Conservation (phyloP, 2,888 invertebrate genomes). For the Drosophila prostipennis region DNA sequence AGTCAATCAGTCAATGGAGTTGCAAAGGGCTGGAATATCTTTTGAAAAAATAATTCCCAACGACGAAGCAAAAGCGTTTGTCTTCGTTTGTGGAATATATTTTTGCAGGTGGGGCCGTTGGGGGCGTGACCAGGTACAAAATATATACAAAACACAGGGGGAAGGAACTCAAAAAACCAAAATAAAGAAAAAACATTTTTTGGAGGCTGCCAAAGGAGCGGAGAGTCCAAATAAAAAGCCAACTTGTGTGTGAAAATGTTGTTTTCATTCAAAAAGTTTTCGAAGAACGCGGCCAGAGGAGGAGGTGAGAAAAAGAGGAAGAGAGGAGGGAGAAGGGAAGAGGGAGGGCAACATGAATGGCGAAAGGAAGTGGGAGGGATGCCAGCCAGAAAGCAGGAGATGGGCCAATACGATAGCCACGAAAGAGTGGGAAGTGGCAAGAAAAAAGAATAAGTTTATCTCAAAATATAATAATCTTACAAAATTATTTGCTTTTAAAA, state of each 20-base stretch:
- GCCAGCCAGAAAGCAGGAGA: neutral
- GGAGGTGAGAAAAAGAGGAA: conserved; percentile 3
- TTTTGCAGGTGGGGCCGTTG: conserved; percentile 36
- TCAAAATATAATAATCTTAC: neutral
- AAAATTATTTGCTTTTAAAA: no score
- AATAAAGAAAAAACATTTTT: conserved; percentile 1
- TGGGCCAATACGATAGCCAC: neutral
- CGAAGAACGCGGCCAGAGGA: conserved; percentile 27
- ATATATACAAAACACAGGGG: conserved; percentile 27
- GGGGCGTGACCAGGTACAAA: conserved; percentile 43
- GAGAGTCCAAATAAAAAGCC: conserved; percentile 25
- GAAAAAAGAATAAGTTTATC: no score
- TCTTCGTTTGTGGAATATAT: conserved; percentile 20
- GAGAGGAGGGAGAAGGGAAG: neutral
- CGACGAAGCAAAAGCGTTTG: conserved; percentile 19
- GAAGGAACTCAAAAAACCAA: conserved; percentile 3
- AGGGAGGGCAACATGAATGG: conserved; percentile 17
- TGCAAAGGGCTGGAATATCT: conserved; percentile 28
- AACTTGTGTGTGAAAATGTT: conserved; percentile 68
- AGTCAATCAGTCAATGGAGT: conserved; percentile 75
- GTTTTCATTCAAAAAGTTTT: conserved; percentile 80
- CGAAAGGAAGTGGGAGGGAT: conserved; percentile 30
- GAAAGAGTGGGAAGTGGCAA: neutral
- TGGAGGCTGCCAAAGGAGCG: conserved; percentile 20
- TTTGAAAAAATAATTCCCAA: conserved; percentile 14